A percentile compares a stretch with the other conserved stretches of the same genome.
Evolutionary conservation across 2,888 invertebrate species (phyloP).

Genomic region (Pemphredon lugubris): DNA sequence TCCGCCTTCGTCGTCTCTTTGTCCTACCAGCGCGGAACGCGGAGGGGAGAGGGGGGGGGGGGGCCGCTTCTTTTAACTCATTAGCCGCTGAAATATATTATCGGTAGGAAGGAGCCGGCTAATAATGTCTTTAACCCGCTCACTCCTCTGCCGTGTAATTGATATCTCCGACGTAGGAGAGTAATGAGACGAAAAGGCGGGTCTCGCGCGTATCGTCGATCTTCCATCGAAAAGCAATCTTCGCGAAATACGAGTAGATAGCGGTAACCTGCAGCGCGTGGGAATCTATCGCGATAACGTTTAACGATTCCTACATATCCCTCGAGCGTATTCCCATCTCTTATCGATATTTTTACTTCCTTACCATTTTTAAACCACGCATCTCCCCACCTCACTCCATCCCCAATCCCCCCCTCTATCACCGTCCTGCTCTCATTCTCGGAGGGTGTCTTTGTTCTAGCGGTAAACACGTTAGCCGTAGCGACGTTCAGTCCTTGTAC

Average conservation of each 20-base stretch:
- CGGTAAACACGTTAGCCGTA: slow-evolving; percentile 38
- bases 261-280: too few relatives aligned
- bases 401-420: slow-evolving; percentile 7
- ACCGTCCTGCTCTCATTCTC: slow-evolving; percentile 23
- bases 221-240: too few relatives aligned
- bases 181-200: slow-evolving; percentile 38
- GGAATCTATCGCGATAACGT: too few relatives aligned
- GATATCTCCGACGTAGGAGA: slow-evolving; percentile 31
- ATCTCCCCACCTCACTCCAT: neutral
- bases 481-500: slow-evolving; percentile 62
- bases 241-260: too few relatives aligned
- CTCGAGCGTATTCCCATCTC: too few relatives aligned
- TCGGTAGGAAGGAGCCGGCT: slow-evolving; percentile 28
- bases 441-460: slow-evolving; percentile 53
- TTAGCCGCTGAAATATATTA: slow-evolving; percentile 49
- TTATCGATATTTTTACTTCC: too few relatives aligned
- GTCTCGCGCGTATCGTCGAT: slow-evolving; percentile 18
- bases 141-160: slow-evolving; percentile 28
- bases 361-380: too few relatives aligned
- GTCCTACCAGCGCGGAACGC: slow-evolving; percentile 12
- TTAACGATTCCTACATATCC: too few relatives aligned
- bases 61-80: slow-evolving; percentile 43
- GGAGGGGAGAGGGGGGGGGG: neutral
- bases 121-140: slow-evolving; percentile 46
- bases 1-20: slow-evolving; percentile 25